Evolutionary conservation across 2,888 invertebrate genomes (phyloP).

Genomic region (Agrotis exclamationis): DNA sequence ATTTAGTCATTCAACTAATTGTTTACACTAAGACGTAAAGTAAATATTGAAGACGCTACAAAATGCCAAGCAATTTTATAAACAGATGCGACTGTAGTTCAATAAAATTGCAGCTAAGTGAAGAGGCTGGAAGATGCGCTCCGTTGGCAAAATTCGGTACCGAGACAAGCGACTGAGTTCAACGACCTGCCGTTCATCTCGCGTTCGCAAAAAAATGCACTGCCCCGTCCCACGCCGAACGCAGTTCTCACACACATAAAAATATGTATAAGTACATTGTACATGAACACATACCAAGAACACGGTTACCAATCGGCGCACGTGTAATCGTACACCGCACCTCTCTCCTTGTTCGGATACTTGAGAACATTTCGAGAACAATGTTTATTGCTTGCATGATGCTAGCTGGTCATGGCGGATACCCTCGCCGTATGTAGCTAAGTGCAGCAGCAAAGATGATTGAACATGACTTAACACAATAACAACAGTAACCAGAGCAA

Average conservation of each 20-base stretch:
- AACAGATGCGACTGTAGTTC: slow-evolving; percentile 24
- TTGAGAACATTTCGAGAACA: slow-evolving; percentile 79
- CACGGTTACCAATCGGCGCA: slow-evolving; percentile 83
- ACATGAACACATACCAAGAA: slow-evolving; percentile 77
- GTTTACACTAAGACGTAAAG: neutral
- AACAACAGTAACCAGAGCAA: slow-evolving; percentile 6
- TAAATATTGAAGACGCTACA: neutral
- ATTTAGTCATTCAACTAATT: neutral
- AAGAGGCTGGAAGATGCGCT: slow-evolving; percentile 80
- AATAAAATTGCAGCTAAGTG: slow-evolving; percentile 60
- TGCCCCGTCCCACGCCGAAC: slow-evolving; percentile 89
- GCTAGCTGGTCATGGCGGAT: slow-evolving; percentile 61
- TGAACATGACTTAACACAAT: slow-evolving; percentile 28
- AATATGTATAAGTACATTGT: slow-evolving; percentile 71
- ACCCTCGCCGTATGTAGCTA: slow-evolving; percentile 34
- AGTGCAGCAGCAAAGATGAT: slow-evolving; percentile 39
- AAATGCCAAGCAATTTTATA: neutral
- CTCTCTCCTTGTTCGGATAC: slow-evolving; percentile 79
- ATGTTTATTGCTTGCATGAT: slow-evolving; percentile 76
- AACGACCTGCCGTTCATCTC: slow-evolving; percentile 87
- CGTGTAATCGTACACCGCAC: slow-evolving; percentile 81
- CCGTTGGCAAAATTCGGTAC: slow-evolving; percentile 85
- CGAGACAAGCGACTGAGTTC: slow-evolving; percentile 85
- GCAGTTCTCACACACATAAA: slow-evolving; percentile 83
- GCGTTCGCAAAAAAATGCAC: slow-evolving; percentile 89